These are phyloP conservation scores for Allolobophora icterica DNA, from an alignment of 2,888 invertebrate genomes.

Conservation along the genomic window DNA sequence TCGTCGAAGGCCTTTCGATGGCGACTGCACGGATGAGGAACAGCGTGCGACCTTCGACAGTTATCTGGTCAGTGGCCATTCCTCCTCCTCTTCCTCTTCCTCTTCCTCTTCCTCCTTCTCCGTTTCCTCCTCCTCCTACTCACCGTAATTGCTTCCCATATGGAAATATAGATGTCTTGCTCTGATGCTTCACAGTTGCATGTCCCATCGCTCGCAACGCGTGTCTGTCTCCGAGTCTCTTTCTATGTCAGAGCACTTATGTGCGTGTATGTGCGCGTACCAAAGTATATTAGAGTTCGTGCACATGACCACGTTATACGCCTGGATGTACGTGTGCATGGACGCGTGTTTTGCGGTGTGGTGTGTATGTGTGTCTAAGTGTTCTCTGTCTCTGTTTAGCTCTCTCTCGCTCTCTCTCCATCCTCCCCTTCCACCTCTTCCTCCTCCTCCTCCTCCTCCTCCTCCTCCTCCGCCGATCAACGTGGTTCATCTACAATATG, in stretches of 20 bases:
- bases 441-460: background rate
- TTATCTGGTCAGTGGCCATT: background rate
- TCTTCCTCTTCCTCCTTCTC: background rate
- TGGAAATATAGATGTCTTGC: too few relatives aligned
- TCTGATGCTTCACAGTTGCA: too few relatives aligned
- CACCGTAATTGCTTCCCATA: too few relatives aligned
- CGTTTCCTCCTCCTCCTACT: background rate
- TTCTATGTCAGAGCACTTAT: too few relatives aligned
- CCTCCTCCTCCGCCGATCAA: background rate
- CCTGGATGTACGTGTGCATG: too few relatives aligned
- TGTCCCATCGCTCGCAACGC: too few relatives aligned
- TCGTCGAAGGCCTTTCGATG: background rate
- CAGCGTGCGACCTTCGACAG: background rate
- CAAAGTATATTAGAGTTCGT: too few relatives aligned
- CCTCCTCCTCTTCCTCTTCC: background rate
- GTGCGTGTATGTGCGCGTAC: too few relatives aligned
- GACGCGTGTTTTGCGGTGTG: too few relatives aligned
- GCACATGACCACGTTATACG: too few relatives aligned
- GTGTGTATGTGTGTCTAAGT: background rate
- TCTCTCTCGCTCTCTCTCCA: background rate
- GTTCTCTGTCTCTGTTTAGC: background rate
- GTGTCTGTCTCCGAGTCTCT: too few relatives aligned
- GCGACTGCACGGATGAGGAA: background rate
- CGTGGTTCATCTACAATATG: slow-evolving; percentile 10
- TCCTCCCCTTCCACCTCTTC: background rate